Evolutionary conservation across 2,797 vertebrate species (phyloP).

Genomic region (Ptychadena robeensis): DNA sequence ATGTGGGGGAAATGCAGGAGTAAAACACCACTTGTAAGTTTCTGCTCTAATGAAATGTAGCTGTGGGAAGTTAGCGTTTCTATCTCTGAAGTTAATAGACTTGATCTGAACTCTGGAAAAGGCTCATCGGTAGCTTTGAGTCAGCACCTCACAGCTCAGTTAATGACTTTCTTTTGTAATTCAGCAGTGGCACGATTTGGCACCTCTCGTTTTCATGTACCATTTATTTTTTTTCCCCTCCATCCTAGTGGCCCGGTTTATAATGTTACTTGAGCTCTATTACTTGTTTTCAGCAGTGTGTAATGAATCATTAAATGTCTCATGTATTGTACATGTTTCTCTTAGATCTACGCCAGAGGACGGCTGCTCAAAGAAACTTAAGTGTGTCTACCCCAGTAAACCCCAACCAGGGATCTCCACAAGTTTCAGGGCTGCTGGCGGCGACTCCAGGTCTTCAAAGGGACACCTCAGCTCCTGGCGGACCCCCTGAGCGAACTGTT

Average conservation of each 20-base stretch:
- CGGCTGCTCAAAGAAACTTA: slow-evolving; percentile 80
- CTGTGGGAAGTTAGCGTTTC: too few relatives aligned
- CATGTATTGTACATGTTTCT: slow-evolving; percentile 63
- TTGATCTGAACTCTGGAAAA: neutral
- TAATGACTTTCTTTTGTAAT: slow-evolving; percentile 7
- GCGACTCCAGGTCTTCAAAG: slow-evolving; percentile 76
- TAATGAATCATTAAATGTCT: slow-evolving; percentile 57
- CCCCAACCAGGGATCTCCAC: slow-evolving; percentile 75
- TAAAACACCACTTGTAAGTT: too few relatives aligned
- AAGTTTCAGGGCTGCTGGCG: slow-evolving; percentile 75
- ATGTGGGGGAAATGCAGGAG: too few relatives aligned
- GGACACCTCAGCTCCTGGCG: slow-evolving; percentile 84
- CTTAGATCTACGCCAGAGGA: slow-evolving; percentile 92
- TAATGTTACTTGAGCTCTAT: slow-evolving; percentile 51
- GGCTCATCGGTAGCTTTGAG: neutral
- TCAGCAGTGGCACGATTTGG: neutral
- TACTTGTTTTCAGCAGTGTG: slow-evolving; percentile 52
- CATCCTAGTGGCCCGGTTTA: slow-evolving; percentile 19
- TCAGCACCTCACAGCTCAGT: neutral
- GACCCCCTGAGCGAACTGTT: slow-evolving; percentile 85
- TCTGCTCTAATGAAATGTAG: too few relatives aligned
- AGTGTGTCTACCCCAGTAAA: slow-evolving; percentile 68
- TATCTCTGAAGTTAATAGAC: neutral
- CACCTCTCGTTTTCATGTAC: slow-evolving; percentile 25
- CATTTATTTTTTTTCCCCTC: neutral